These are phyloP conservation scores for Zaprionus davidi DNA, from an alignment of 1,140 invertebrate genomes.

Conservation along the genomic window DNA sequence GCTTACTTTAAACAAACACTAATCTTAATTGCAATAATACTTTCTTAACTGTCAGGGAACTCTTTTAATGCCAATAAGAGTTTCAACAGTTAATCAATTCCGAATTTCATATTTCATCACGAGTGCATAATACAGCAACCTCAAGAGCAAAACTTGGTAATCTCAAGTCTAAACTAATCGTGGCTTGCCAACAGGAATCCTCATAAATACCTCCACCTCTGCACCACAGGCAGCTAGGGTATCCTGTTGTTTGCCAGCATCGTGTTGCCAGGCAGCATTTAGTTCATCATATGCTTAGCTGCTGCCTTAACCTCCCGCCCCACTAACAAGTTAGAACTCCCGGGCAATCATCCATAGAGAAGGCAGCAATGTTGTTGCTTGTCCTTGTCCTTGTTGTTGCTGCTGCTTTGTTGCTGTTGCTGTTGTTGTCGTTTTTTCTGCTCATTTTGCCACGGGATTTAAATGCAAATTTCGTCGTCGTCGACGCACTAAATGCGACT, in stretches of 20 bases:
- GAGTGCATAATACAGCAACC: not conserved
- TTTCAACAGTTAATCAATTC: not conserved
- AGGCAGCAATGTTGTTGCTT: slow-evolving; percentile 21
- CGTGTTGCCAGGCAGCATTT: slow-evolving; percentile 34
- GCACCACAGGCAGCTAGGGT: slow-evolving; percentile 10
- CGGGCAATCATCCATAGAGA: slow-evolving; percentile 29
- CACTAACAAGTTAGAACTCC: slow-evolving; percentile 6
- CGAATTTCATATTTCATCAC: not conserved
- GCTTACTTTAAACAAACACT: not conserved
- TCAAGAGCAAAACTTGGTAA: not conserved
- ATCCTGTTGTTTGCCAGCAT: slow-evolving; percentile 20
- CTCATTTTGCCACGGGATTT: slow-evolving; percentile 77
- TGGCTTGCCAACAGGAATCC: not conserved
- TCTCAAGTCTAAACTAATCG: not conserved
- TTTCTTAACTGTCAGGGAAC: not conserved
- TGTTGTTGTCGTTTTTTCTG: slow-evolving; percentile 65
- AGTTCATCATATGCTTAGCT: slow-evolving; percentile 43
- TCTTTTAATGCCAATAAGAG: not conserved
- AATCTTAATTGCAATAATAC: not conserved
- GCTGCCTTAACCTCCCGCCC: not conserved
- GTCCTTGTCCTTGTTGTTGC: slow-evolving; percentile 11
- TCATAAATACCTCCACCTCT: not conserved
- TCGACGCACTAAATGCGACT: slow-evolving; percentile 81
- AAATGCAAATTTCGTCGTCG: slow-evolving; percentile 68
- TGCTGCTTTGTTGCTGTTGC: not conserved